Evolutionary conservation across 2,113 vertebrate species (phyloP).

Genomic region (Rhadina sibilatrix): DNA sequence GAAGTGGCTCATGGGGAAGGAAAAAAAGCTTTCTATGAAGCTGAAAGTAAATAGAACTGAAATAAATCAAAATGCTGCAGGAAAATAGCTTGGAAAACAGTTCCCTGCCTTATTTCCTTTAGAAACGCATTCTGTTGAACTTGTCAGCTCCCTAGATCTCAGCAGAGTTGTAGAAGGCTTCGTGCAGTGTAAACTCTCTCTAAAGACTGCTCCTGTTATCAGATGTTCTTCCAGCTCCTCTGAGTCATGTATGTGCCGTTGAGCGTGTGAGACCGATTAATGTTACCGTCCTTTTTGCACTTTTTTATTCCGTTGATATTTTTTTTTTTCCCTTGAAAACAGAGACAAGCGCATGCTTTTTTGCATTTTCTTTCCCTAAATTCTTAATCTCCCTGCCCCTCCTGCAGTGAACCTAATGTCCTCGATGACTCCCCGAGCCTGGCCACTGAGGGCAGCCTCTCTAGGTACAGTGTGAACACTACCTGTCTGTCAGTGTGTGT

Average conservation of each 20-base stretch:
- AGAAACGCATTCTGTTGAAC: neutral
- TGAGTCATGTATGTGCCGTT: constrained; percentile 62
- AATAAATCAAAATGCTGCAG: neutral
- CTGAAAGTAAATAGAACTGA: neutral
- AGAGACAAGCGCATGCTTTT: constrained; percentile 76
- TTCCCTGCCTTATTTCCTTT: neutral
- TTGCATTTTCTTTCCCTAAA: constrained; percentile 87
- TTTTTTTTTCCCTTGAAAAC: constrained; percentile 70
- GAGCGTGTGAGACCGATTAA: constrained; percentile 69
- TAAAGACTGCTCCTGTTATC: constrained; percentile 44
- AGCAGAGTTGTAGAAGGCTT: constrained; percentile 25
- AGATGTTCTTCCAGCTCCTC: constrained; percentile 61
- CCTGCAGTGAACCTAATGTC: constrained; percentile 99
- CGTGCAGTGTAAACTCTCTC: constrained; percentile 1
- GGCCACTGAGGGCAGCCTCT: constrained; percentile 98
- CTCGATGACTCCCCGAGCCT: constrained; percentile 99
- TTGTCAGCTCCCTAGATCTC: neutral
- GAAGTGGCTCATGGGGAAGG: neutral
- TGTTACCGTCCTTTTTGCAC: constrained; percentile 69
- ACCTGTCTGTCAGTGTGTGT: constrained; percentile 87
- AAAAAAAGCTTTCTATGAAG: neutral
- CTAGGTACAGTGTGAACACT: constrained; percentile 98
- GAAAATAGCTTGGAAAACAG: neutral
- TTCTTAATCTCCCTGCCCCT: constrained; percentile 89
- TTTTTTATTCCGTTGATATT: constrained; percentile 73